phyloP scores from a whole-genome alignment of 1,140 invertebrate genomes.

The Melipona quadrifasciata region DNA sequence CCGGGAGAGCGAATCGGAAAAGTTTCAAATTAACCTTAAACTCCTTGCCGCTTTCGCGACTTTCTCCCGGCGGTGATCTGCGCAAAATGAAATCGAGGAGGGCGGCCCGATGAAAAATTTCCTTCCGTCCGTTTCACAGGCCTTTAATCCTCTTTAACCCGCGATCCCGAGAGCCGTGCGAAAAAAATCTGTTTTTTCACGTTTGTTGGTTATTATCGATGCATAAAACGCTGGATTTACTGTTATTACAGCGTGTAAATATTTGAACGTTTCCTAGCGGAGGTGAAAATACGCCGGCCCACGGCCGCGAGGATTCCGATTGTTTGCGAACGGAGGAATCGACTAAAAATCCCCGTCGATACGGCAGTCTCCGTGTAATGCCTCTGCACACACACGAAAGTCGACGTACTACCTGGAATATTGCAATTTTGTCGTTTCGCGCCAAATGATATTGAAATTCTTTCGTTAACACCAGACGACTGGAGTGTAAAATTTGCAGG shows the following conservation, averaged over 20 bases:
- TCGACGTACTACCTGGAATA: not conserved
- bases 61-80: not conserved
- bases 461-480: too few species aligned
- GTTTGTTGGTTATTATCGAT: conserved; percentile 27
- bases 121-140: conserved; percentile 12
- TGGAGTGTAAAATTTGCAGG: too few species aligned
- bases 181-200: not conserved
- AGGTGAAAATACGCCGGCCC: not conserved
- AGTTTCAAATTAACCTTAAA: conserved; percentile 49
- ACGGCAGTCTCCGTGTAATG: not conserved
- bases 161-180: not conserved
- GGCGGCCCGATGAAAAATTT: conserved; percentile 31
- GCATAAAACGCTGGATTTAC: conserved; percentile 37
- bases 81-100: conserved; percentile 40
- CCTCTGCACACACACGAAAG: not conserved
- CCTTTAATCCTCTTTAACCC: conserved; percentile 28
- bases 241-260: conserved; percentile 39
- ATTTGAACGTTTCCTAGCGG: conserved; percentile 36
- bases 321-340: conserved; percentile 27
- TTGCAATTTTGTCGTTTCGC: not conserved
- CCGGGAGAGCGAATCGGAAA: not conserved
- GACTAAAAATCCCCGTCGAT: conserved; percentile 34
- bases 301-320: conserved; percentile 1
- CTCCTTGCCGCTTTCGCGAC: not conserved
- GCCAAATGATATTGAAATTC: too few species aligned